Percentiles rank a stretch among this genome's conserved stretches.
Evolutionary conservation across 1,140 invertebrate genomes (phyloP).

Genomic region (Maniola jurtina): DNA sequence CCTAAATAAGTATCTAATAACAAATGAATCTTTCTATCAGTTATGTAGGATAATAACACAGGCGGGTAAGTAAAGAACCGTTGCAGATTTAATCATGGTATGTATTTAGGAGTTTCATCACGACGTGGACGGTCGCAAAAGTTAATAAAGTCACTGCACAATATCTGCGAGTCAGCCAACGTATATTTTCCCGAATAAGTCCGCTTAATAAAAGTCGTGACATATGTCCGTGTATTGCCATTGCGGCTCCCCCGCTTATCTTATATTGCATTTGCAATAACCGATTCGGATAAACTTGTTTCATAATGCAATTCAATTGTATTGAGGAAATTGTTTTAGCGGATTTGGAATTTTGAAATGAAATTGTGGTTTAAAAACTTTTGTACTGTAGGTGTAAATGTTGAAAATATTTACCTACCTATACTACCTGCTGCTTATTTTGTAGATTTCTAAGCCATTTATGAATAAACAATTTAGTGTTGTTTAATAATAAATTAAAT

Average conservation of each 20-base stretch:
- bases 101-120: constrained; percentile 12
- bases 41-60: no score
- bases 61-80: background rate
- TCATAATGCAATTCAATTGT: constrained; percentile 46
- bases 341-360: constrained; percentile 1
- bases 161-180: constrained; percentile 25
- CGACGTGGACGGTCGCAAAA: constrained; percentile 14
- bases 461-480: no score
- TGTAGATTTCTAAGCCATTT: no score
- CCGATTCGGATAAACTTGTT: constrained; percentile 43
- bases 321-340: constrained; percentile 28
- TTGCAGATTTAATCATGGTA: constrained; percentile 4
- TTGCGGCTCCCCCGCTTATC: constrained; percentile 51
- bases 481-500: no score
- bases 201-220: constrained; percentile 61
- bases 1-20: no score
- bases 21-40: no score
- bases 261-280: constrained; percentile 52
- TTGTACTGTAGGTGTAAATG: background rate
- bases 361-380: constrained; percentile 3
- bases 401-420: no score
- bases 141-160: constrained; percentile 28
- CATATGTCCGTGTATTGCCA: constrained; percentile 66
- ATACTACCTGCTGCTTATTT: no score
- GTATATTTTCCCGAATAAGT: constrained; percentile 55